Base-by-base conservation (phyloP, 2,113 vertebrate species). In the Reinhardtius hippoglossoides region DNA sequence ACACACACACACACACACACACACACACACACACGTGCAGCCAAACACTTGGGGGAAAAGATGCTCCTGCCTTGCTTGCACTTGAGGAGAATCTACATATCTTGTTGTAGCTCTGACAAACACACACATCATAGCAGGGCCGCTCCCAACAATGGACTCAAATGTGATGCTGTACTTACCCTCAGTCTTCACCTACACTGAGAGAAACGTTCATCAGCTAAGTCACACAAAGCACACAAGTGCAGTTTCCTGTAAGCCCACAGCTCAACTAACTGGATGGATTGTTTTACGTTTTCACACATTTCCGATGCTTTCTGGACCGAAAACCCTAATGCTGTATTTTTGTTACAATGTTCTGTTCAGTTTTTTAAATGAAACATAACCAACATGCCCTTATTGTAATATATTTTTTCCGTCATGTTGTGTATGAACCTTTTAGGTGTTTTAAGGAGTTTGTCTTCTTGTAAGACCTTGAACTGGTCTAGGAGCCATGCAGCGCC, bases 61-160 rank as follows among this genome's bases (percentile, higher is more conserved):
- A 77, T 82, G 66, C 31, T 44, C 48, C 63, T 14, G 46, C 31
- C 21, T 42, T 56, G 64, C 52, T 40, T 72, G 63, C 75, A 89
- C 78, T 62, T 87, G 80, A 61, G 31, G 35, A 71, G 13, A 10
- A 46, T 76, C 80, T 66, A 78, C 73, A 73, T 78, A 74, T 78
- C 67, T 59, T 26, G 18, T 27, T 81, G 56, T 67, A 3, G 55
- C 54, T 67, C 24, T 76, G 20, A 68, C 58, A 58, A 54, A 72
- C 40, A 72, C 50, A 71, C 14, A 48, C n/a, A 65, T 13, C 1
- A 48, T 14, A n/a, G 66, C 14, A 57, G 61, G 12, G 4, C 64
- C 8, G 7, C 27, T 16, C 48, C 35, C 3, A 52, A 60, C 15
- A 52, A 56, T 56, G 48, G n/a, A 63, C 23, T 65, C 46, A 83